Percentiles rank a stretch among this genome's conserved stretches.
Evolutionary conservation across 2,888 invertebrate genomes (phyloP).

Genomic region (Stegana nigrithorax): DNA sequence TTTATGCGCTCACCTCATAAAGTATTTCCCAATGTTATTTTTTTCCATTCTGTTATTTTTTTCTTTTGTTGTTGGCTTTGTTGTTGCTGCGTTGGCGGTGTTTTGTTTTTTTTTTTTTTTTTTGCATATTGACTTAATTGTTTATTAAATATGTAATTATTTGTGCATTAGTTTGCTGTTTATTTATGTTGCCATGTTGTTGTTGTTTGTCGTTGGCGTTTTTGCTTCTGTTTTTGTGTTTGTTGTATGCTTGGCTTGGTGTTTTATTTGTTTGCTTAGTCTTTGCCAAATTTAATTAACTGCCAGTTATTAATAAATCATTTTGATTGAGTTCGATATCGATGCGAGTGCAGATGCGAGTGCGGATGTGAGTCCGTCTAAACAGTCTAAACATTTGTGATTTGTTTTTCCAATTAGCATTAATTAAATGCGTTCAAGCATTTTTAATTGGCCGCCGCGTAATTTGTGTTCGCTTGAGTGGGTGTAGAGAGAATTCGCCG

Average conservation of each 20-base stretch:
- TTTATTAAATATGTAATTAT: constrained; percentile 49
- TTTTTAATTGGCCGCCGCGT: constrained; percentile 55
- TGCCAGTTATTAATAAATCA: constrained; percentile 45
- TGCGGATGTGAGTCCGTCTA: too few relatives aligned
- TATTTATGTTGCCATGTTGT: constrained; percentile 25
- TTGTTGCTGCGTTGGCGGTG: neutral
- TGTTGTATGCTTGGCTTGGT: neutral
- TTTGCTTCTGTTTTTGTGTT: constrained; percentile 33
- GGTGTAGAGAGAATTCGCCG: too few relatives aligned
- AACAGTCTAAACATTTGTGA: neutral
- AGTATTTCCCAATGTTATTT: neutral
- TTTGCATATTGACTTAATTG: constrained; percentile 32
- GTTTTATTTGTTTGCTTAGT: constrained; percentile 6
- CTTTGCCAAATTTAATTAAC: constrained; percentile 52
- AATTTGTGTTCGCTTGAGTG: constrained; percentile 49
- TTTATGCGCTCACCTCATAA: constrained; percentile 26
- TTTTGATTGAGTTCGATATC: constrained; percentile 53
- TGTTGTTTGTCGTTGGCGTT: constrained; percentile 34
- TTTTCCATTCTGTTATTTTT: neutral
- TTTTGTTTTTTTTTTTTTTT: neutral
- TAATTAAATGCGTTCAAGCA: constrained; percentile 61
- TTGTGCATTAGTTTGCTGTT: constrained; percentile 23
- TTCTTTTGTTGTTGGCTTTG: neutral
- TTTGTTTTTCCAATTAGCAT: constrained; percentile 40
- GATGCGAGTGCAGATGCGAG: too few relatives aligned